Conservation (phyloP, 2,113 vertebrate genomes). For the Neolamprologus cancellatus region DNA sequence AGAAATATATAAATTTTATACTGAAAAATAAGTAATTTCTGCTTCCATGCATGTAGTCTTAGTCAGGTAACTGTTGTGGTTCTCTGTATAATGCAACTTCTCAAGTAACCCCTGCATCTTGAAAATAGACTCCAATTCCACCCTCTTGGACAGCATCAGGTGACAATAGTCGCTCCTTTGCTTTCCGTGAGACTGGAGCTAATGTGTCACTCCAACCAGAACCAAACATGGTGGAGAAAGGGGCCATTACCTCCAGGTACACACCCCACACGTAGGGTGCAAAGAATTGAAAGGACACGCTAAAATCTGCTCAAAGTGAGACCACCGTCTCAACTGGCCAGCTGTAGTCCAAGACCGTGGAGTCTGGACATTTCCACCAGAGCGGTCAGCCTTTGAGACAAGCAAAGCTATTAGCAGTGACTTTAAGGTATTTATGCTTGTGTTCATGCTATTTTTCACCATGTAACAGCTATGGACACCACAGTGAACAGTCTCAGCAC, state of each 20-base stretch:
- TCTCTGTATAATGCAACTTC: background rate
- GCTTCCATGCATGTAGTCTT: background rate
- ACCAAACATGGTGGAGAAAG: background rate
- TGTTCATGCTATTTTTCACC: background rate
- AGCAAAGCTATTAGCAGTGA: background rate
- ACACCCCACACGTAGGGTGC: background rate
- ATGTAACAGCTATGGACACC: background rate
- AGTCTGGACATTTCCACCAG: background rate
- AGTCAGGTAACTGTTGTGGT: rapidly evolving
- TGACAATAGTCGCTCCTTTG: background rate
- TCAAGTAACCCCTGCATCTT: background rate
- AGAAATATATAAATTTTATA: background rate
- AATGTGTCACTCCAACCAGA: background rate
- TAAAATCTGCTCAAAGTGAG: background rate
- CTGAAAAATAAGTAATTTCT: background rate
- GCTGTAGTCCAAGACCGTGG: background rate
- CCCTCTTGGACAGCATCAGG: background rate
- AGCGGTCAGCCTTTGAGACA: background rate
- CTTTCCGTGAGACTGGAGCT: background rate
- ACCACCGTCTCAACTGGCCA: background rate
- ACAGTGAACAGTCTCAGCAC: background rate
- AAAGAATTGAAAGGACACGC: background rate
- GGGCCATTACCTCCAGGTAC: background rate
- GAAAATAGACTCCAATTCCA: background rate
- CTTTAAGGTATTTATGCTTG: background rate